Evolutionary conservation across 2,797 vertebrate genomes (phyloP), one percentile per base, ranked within the genome.

Genomic region (Heteromormyrus szaboi): DNA sequence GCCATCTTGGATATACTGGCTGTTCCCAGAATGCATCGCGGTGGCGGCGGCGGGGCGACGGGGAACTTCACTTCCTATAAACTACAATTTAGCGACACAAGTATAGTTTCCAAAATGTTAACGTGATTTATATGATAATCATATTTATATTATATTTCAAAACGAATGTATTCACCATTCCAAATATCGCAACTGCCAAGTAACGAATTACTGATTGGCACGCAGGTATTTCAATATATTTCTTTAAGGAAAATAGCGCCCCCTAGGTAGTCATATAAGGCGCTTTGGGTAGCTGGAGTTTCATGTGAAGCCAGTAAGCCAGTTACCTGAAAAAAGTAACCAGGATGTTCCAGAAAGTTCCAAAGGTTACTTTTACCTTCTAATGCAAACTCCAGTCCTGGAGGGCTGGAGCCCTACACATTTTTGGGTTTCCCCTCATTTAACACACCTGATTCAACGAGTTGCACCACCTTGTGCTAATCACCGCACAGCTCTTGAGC

Each of bases 1-100:
- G 93, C 93, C 93, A 94, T 94, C 91, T 92, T 93, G 92, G 92
- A 93, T 91, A 90, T 90, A 91, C 87, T 91, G 90, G 56, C 88
- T 94, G 92, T 89, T 90, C 92, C 93, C 93, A 94, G 90, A 92
- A 91, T 92, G 65, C 93, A 91, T 88, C 88, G 90, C 91, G 91
- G 85, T 12, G 37, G 53, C 86, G 76, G 76, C 76, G 19, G 25
- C 87, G 90, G 89, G 91, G 76, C 19, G 41, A 48, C 86, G 85
- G 65, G 29, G 83, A 79, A 79, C 86, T 79, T 84, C 59, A 54
- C 50, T 81, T 88, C 72, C 33, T 56, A 22, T 72, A 56, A 81
- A 22, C 17, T 50, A 44, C 46, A 56, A 41, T 50, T 81, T 88
- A 19, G 56, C n/a, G 25, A 19, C 12, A 9, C 48, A 22, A 17